Evolutionary conservation across 53 echinoderm and acorn worm genomes (phyloP).

Genomic region (Mesocentrotus franciscanus): DNA sequence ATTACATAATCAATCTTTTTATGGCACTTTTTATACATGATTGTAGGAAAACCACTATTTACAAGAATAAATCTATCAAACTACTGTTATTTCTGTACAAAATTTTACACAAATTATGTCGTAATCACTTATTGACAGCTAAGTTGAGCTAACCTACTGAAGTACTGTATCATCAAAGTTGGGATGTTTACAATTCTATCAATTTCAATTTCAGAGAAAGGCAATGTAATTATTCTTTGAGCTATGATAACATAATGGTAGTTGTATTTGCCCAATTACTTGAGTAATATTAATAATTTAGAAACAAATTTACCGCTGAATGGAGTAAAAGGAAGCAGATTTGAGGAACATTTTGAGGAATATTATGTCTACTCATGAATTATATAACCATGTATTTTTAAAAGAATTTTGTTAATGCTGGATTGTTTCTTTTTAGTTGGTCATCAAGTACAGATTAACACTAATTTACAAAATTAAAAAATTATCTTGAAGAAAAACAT

Average conservation of each 20-base stretch:
- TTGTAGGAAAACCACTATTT: neutral
- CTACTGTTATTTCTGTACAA: neutral
- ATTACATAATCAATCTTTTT: conserved; percentile 30
- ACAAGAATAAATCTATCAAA: neutral
- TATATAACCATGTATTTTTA: too few relatives aligned
- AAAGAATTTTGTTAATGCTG: too few relatives aligned
- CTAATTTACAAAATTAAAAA: neutral
- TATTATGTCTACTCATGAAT: too few relatives aligned
- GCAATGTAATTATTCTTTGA: neutral
- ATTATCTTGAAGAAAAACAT: neutral
- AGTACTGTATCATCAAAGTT: neutral
- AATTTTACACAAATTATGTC: conserved; percentile 15
- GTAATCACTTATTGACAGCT: neutral
- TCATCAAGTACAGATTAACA: neutral
- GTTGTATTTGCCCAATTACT: neutral
- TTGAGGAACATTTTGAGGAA: too few relatives aligned
- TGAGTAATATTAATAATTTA: neutral
- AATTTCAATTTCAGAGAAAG: neutral
- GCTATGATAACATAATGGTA: neutral
- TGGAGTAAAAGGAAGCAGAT: too few relatives aligned
- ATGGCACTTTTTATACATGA: conserved; percentile 32
- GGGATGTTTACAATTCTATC: neutral
- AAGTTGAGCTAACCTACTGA: neutral
- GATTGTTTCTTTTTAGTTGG: too few relatives aligned
- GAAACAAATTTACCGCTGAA: too few relatives aligned